Evolutionary conservation across 2,113 vertebrate genomes (phyloP), one percentile per base, ranked within the genome.

Genomic region (Malaclemys terrapin): DNA sequence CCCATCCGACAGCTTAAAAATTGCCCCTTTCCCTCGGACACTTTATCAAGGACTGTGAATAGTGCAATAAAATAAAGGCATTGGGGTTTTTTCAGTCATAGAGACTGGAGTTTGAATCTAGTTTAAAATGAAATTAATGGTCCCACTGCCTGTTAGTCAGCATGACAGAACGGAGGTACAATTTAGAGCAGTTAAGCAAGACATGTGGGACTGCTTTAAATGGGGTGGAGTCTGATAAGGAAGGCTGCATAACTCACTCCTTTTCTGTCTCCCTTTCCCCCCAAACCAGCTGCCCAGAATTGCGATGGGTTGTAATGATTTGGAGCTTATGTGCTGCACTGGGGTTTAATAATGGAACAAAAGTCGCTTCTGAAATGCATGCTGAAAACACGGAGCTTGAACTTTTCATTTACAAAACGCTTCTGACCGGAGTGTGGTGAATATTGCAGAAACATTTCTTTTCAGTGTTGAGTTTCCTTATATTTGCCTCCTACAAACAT

Each of bases 61-160:
- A 92, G 53, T 49, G 72, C 79, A 90, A 94, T 95, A 90, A 92
- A 88, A 84, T 53, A 91, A 96, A 93, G 92, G 75, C 17, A 93
- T 84, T 94, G 84, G 38, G 16, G 88, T 86, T 94, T 97, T 96
- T 93, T 87, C 85, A 85, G 78, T 93, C 79, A 10, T 6, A 1
- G 93, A 95, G 89, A 94, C 38, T 81, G 79, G 65, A 87, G 53
- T 91, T 95, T 94, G 88, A 45, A 93, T 93, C 42, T 80, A 88
- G 94, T 93, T 97, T 87, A 89, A 96, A 96, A 94, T 38, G 59
- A 96, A 97, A 95, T 90, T 86, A 96, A 84, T 53, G 53, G 82
- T 56, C 19, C 3, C 24, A 31, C 59, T 62, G 52, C 52, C 87
- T 80, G 89, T 95, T 93, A 96, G 88, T 93, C 91, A 89, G 2